A percentile compares a stretch with the other conserved stretches of the same genome.
Evolutionary conservation across 2,113 vertebrate genomes (phyloP).

Genomic region (Ascaphus truei): DNA sequence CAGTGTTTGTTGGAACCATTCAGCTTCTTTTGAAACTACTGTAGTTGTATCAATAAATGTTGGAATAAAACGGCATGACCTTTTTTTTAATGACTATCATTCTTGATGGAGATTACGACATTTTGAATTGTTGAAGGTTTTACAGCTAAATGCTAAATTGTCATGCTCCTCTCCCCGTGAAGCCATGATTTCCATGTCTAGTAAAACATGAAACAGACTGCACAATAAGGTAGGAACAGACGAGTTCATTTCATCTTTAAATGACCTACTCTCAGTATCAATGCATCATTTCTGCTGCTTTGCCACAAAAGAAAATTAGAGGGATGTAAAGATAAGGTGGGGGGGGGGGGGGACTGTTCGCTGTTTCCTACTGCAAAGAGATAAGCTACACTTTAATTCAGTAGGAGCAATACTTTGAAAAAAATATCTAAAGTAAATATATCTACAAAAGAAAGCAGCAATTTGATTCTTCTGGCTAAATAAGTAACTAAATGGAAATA

Average conservation of each 20-base stretch:
- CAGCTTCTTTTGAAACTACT: conserved; percentile 74
- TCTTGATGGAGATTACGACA: conserved; percentile 71
- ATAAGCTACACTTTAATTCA: conserved; percentile 82
- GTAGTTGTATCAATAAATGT: conserved; percentile 69
- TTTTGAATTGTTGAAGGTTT: conserved; percentile 73
- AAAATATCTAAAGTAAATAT: conserved; percentile 85
- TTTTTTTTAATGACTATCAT: conserved; percentile 60
- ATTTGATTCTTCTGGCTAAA: conserved; percentile 85
- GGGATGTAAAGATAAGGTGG: conserved; percentile 24
- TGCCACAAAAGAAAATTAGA: conserved; percentile 75
- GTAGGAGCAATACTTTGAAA: conserved; percentile 83
- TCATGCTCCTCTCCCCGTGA: conserved; percentile 66
- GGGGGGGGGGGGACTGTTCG: conserved; percentile 63
- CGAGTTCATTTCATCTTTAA: conserved; percentile 69
- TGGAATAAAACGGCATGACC: conserved; percentile 76
- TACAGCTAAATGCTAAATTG: conserved; percentile 78
- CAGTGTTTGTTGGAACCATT: conserved; percentile 75
- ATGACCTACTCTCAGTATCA: conserved; percentile 75
- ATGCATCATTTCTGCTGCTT: conserved; percentile 67
- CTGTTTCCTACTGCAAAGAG: conserved; percentile 71
- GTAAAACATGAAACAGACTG: conserved; percentile 71
- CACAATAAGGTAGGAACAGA: conserved; percentile 68
- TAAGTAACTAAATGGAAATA: conserved; percentile 80
- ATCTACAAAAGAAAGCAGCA: conserved; percentile 86
- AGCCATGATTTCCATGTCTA: conserved; percentile 74